Evolutionary conservation across 1,140 invertebrate genomes (phyloP).

Genomic region (Macrocentrus cingulum): DNA sequence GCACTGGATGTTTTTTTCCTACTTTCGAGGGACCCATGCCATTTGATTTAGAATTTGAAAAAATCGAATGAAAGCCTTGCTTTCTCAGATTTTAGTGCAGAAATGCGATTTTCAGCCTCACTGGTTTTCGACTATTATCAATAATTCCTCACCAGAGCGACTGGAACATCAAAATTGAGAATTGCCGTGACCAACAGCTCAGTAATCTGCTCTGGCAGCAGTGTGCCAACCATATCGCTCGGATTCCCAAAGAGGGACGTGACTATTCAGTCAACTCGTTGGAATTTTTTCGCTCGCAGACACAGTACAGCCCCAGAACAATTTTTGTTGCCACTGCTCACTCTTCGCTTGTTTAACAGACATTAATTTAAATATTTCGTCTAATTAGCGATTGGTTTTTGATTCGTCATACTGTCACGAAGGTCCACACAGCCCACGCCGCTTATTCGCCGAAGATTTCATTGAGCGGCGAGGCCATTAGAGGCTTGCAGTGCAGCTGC

Average conservation of each 20-base stretch:
- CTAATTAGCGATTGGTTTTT: neutral
- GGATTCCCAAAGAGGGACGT: conserved; percentile 21
- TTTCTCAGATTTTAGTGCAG: too few species aligned
- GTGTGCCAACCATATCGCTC: conserved; percentile 24
- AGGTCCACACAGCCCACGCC: conserved; percentile 36
- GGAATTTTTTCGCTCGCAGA: conserved; percentile 29
- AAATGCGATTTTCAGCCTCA: too few species aligned
- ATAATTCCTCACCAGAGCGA: too few species aligned
- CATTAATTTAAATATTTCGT: conserved; percentile 7
- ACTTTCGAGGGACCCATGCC: too few species aligned
- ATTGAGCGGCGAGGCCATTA: conserved; percentile 39
- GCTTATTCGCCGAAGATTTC: conserved; percentile 30
- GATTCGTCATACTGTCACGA: conserved; percentile 29
- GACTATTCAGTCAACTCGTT: conserved; percentile 34
- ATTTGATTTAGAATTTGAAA: too few species aligned
- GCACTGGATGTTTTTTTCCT: too few species aligned
- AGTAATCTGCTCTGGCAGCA: conserved; percentile 9
- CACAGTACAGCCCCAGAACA: conserved; percentile 32
- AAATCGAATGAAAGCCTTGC: too few species aligned
- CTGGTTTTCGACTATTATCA: too few species aligned
- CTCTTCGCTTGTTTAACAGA: conserved; percentile 15
- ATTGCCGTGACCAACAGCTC: too few species aligned
- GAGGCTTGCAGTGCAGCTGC: conserved; percentile 14
- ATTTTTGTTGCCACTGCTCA: neutral
- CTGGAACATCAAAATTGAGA: too few species aligned